phyloP scores from a whole-genome alignment of 2,797 vertebrate genomes.

The Holocentrus rufus region DNA sequence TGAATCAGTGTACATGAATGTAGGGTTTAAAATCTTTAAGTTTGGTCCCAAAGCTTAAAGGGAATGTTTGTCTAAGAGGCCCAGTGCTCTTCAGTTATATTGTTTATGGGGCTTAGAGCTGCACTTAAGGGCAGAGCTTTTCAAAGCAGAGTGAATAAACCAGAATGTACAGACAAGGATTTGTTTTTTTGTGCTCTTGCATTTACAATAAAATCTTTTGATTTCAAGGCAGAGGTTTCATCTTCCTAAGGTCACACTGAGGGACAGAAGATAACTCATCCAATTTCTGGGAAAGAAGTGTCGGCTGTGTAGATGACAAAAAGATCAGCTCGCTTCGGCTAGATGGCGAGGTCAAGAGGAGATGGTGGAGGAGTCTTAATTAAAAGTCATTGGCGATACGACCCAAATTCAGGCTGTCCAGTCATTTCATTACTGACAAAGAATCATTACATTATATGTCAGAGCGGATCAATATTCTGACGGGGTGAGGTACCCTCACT shows the following conservation, averaged over 20 bases:
- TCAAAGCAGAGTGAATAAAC: constrained; percentile 23
- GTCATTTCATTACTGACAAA: constrained; percentile 78
- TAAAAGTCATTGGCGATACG: constrained; percentile 77
- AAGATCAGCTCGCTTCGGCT: constrained; percentile 49
- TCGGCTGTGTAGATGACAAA: constrained; percentile 43
- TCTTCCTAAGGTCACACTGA: constrained; percentile 57
- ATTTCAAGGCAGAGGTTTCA: constrained; percentile 48
- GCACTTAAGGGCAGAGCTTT: constrained; percentile 19
- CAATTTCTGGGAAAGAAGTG: constrained; percentile 45
- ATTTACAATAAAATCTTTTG: constrained; percentile 41
- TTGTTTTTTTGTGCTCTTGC: constrained; percentile 37
- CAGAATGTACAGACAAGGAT: constrained; percentile 6
- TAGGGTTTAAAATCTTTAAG: constrained; percentile 37
- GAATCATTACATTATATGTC: constrained; percentile 80
- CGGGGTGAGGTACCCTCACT: constrained; percentile 71
- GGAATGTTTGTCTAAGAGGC: constrained; percentile 41
- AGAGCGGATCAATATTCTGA: constrained; percentile 80
- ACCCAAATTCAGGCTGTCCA: constrained; percentile 72
- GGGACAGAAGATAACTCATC: constrained; percentile 53
- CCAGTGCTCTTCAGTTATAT: constrained; percentile 10
- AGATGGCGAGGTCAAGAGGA: constrained; percentile 74
- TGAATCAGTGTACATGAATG: constrained; percentile 22
- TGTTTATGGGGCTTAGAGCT: constrained; percentile 48
- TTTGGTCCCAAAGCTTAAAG: constrained; percentile 45
- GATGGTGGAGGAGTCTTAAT: constrained; percentile 74